Conservation (phyloP, 2,888 invertebrate species). For the Bugula neritina region DNA sequence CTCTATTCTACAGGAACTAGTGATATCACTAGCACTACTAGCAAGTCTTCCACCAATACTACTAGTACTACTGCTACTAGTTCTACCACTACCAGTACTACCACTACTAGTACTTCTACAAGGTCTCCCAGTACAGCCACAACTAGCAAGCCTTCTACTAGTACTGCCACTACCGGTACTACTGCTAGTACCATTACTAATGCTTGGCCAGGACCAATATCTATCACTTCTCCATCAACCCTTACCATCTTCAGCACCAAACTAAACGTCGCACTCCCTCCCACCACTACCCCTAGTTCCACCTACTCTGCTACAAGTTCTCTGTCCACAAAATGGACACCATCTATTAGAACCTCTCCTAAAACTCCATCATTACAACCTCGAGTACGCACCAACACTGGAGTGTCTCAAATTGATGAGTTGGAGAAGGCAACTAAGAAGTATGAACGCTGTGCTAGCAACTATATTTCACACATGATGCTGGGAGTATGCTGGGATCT, state of each 20-base stretch:
- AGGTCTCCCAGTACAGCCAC: background rate
- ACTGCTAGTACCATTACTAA: background rate
- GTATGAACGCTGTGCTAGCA: background rate
- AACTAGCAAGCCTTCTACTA: background rate
- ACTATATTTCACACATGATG: constrained; percentile 19
- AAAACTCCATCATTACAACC: background rate
- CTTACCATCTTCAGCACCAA: no score
- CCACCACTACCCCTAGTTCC: no score
- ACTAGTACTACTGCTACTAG: background rate
- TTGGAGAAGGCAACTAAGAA: background rate
- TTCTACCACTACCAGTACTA: background rate
- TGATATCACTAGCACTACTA: no score
- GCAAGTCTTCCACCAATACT: background rate
- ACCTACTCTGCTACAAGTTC: no score
- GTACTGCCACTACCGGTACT: background rate
- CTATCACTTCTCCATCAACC: no score
- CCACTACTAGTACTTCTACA: background rate
- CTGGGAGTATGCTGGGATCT: background rate
- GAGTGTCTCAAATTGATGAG: background rate
- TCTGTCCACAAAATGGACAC: no score
- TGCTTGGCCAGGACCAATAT: no score
- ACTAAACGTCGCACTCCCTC: no score
- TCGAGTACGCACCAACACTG: background rate
- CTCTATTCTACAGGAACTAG: no score
- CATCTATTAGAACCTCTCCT: no score